Conservation (phyloP, 2,888 invertebrate species). For the Dorcus parallelipipedus region DNA sequence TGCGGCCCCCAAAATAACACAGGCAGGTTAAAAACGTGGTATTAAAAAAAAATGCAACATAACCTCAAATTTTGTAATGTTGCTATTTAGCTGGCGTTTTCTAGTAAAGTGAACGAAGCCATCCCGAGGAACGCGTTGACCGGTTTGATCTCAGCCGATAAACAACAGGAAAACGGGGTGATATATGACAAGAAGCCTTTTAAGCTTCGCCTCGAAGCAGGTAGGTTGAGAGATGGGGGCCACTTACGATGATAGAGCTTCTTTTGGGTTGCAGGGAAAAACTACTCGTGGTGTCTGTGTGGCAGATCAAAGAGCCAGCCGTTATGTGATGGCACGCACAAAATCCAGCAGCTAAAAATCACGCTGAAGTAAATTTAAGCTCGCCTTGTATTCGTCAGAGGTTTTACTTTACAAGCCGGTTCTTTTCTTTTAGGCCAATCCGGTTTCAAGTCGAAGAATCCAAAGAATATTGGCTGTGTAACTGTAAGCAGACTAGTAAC, state of each 20-base stretch:
- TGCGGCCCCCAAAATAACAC: too few relatives aligned
- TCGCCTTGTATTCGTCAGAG: neutral
- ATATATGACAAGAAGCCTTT: conserved; percentile 90
- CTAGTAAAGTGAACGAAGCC: conserved; percentile 27
- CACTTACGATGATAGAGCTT: too few relatives aligned
- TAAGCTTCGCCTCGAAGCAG: conserved; percentile 67
- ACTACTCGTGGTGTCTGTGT: conserved; percentile 91
- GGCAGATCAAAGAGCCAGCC: conserved; percentile 91
- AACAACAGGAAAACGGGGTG: conserved; percentile 69
- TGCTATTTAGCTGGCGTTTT: neutral
- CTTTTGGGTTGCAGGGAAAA: conserved; percentile 55
- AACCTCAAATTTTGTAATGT: conserved; percentile 12
- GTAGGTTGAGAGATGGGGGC: conserved; percentile 38
- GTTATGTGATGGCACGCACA: conserved; percentile 92
- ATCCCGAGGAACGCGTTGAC: conserved; percentile 67
- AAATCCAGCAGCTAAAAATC: conserved; percentile 69
- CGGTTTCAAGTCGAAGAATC: conserved; percentile 80
- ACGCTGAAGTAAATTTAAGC: conserved; percentile 56
- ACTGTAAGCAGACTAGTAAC: conserved; percentile 92
- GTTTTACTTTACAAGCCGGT: neutral
- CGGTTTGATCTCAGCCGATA: conserved; percentile 57
- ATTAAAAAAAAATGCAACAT: neutral
- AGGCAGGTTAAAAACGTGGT: too few relatives aligned
- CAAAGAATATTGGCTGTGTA: conserved; percentile 95
- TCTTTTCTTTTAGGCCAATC: conserved; percentile 62